Conservation (phyloP, 2,888 invertebrate species). For the Thalpophila matura region DNA sequence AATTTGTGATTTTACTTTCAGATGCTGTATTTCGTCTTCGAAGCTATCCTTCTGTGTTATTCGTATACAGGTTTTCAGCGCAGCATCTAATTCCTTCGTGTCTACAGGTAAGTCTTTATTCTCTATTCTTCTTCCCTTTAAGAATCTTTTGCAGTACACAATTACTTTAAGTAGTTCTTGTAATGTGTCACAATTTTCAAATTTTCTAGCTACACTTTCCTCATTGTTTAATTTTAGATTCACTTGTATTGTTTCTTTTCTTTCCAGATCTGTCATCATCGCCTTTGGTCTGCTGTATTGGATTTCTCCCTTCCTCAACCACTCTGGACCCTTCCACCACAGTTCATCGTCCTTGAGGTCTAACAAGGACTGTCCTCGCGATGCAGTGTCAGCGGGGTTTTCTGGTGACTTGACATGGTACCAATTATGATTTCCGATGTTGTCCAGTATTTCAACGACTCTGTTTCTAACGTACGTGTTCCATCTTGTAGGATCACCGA, state of each 20-base stretch:
- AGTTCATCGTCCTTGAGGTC: slow-evolving; percentile 1
- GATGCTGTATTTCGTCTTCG: neutral
- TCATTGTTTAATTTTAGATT: neutral
- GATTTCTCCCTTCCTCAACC: slow-evolving; percentile 1
- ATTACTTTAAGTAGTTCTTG: neutral
- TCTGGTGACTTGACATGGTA: slow-evolving; percentile 12
- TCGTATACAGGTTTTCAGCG: neutral
- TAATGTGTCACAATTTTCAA: neutral
- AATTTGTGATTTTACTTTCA: neutral
- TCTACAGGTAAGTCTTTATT: neutral
- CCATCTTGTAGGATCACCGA: slow-evolving; percentile 9
- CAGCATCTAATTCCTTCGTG: neutral
- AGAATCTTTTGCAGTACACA: slow-evolving; percentile 2
- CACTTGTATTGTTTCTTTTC: neutral
- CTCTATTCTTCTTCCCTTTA: neutral
- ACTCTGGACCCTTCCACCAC: slow-evolving; percentile 5
- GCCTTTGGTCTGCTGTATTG: slow-evolving; percentile 3
- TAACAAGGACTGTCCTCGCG: neutral
- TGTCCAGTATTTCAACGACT: slow-evolving; percentile 6
- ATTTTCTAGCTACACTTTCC: neutral
- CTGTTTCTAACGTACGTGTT: slow-evolving; percentile 17
- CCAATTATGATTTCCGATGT: slow-evolving; percentile 13
- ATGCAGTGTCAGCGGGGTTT: slow-evolving; percentile 3
- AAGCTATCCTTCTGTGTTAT: neutral
- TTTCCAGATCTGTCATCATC: neutral